Evolutionary conservation across 2,797 vertebrate species (phyloP), one percentile per base, ranked within the genome.

Genomic region (Clarias platycephalus): DNA sequence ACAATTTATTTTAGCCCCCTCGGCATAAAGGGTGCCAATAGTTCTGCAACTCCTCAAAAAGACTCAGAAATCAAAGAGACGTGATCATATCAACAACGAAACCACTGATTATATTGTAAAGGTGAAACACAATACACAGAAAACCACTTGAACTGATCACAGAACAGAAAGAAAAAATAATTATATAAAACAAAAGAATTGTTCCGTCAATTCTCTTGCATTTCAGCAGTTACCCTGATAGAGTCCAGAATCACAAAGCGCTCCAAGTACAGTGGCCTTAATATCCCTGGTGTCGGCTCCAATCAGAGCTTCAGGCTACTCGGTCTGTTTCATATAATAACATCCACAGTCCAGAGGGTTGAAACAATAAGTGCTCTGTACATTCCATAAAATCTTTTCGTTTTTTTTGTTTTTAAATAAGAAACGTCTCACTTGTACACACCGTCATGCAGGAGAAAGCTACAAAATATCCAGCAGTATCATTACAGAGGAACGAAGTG

Each of bases 91-190:
- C 76, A 84, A 85, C 88, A 92, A 88, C 89, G 87, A 93, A 94
- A 93, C 89, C 68, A 90, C 91, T 92, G 90, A 89, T 93, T 96
- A 92, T 95, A 95, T 95, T 95, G 90, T 91, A 94, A 93, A 92
- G 92, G 93, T 87, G 87, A 92, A 93, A 94, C 92, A 92, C 92
- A 90, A 93, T 91, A 93, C 93, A 94, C 91, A 94, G 92, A 77
- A 49, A 94, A 91, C 90, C 64, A 87, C 91, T 91, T 90, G 89
- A 89, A 92, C 90, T 63, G 31, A 76, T 71, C 86, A 82, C 85
- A 80, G 55, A 53, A 63, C 72, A 78, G 40, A 66, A 76, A 80
- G 40, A 84, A 31, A 78, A 64, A 20, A 44, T 24, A 3, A 3
- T 2, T 1, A 76, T 26, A 63, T 37, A 79, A 79, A 78, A 40